Percentiles rank a stretch among this genome's conserved stretches.
phyloP scores from a whole-genome alignment of 2,888 invertebrate species.

The Lapara coniferarum region DNA sequence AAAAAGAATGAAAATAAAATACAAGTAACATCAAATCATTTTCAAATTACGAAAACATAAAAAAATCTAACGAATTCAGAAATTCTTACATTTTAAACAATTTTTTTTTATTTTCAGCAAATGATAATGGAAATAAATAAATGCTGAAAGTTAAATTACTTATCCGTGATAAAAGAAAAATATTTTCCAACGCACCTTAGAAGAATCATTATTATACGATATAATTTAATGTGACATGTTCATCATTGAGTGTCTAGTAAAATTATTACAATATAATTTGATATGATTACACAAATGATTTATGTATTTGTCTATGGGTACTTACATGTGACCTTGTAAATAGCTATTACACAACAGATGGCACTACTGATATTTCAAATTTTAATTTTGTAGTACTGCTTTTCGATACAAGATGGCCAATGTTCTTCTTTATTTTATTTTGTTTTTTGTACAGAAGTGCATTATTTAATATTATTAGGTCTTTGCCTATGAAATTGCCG shows the following conservation, averaged over 20 bases:
- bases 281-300: slow-evolving; percentile 41
- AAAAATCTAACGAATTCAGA: too few species aligned
- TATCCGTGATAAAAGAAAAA: too few species aligned
- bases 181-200: slow-evolving; percentile 34
- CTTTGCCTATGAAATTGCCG: too few species aligned
- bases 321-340: slow-evolving; percentile 60
- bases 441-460: not conserved
- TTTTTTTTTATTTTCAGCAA: too few species aligned
- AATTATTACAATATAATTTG: slow-evolving; percentile 29
- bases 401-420: not conserved
- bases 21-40: too few species aligned
- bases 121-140: too few species aligned
- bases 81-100: too few species aligned
- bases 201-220: slow-evolving; percentile 28
- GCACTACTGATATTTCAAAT: slow-evolving; percentile 27
- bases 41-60: too few species aligned
- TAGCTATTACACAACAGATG: slow-evolving; percentile 42
- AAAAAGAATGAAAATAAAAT: too few species aligned
- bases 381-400: slow-evolving; percentile 3
- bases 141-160: too few species aligned
- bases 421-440: not conserved
- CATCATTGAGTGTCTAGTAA: not conserved
- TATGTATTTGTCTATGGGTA: slow-evolving; percentile 55
- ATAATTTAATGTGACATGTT: slow-evolving; percentile 4
- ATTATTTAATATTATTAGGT: too few species aligned